Base-by-base conservation (phyloP, 1,140 invertebrate genomes). In the Vanessa atalanta region DNA sequence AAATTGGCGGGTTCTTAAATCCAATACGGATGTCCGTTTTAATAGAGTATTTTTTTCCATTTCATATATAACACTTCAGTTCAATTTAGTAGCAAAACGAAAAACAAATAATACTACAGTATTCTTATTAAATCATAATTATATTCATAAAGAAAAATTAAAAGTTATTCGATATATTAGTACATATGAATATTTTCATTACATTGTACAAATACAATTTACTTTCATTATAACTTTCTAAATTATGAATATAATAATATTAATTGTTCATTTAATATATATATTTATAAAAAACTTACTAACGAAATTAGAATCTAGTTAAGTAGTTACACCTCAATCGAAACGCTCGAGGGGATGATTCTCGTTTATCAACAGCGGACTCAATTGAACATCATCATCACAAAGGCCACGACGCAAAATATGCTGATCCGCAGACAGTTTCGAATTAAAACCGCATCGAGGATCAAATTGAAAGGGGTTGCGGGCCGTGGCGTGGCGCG, bases 381-480 rank as follows among this genome's bases (percentile, higher is more conserved):
- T 85, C 83, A 85, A 89, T 84, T 77, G 82, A 83, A 81, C 82
- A 73, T 77, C 82, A 73, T 77, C 82, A 79, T 78, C 78, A 90
- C 88, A 91, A 87, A 85, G 76, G 75, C 76, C 68, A 47, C 67
- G 61, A 61, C 70, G 81, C 89, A 89, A 89, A 90, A 88, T 90
- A 91, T 89, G 89, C 80, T 90, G 85, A 91, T 89, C 88, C 86
- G 79, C 66, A 81, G 74, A 83, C 85, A 85, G 83, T 88, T 88
- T 85, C 82, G 79, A 85, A 89, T 89, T 89, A 85, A 87, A 89
- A 86, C 77, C 82, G 80, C 80, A 80, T 78, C 73, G 81, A 80
- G 80, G 84, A 86, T 83, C 83, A 81, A 85, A 75, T 81, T 75
- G 76, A 87, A 90, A 89, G 88, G 88, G 89, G 88, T 89, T 80